Evolutionary conservation across 2,113 vertebrate genomes (phyloP).

Genomic region (human (Homo sapiens)): GRCh38 chr12:3185501-3186000

Average conservation of each 20-base stretch:
- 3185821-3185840: background rate
- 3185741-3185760: background rate
- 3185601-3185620: conserved; percentile 19
- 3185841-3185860: background rate
- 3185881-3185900: background rate
- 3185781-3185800: background rate
- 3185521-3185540: background rate
- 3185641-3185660: conserved; percentile 59
- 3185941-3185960: background rate
- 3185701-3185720: conserved; percentile 16
- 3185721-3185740: conserved; percentile 30
- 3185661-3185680: conserved; percentile 78
- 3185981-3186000: background rate
- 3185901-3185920: background rate
- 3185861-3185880: background rate
- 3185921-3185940: background rate
- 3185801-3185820: background rate
- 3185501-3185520: background rate
- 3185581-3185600: background rate
- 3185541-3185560: background rate
- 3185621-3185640: conserved; percentile 56
- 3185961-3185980: background rate
- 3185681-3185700: conserved; percentile 51
- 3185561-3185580: background rate
- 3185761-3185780: background rate